Evolutionary conservation across 2,888 invertebrate species (phyloP), one percentile per base, ranked within the genome.

Genomic region (Flexamia atlantica): DNA sequence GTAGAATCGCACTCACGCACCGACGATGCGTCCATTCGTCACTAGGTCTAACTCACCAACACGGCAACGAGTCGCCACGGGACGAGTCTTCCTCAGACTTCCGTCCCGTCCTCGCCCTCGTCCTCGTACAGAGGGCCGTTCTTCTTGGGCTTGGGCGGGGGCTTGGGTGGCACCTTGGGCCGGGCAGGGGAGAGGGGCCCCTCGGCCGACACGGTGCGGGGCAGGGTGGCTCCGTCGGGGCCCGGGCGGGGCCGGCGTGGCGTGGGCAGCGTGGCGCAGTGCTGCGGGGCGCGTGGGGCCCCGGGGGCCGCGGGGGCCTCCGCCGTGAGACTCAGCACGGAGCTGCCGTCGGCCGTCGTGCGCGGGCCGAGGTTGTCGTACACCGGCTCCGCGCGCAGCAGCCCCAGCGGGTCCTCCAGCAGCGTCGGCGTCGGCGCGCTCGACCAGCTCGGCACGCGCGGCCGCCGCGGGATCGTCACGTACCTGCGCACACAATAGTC

Each of bases 71-170:
- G 30, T 40, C 46, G 76, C 76, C 36, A 50, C 50, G 17, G 28
- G n/a, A 68, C 12, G 9, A 82, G 70, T 70, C 72, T 28, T 20
- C 53, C 84, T 84, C 84, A 84, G 70, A 97, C 97, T 92, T 97
- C 97, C 88, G 97, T 97, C 87, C 97, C 97, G 88, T 97, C 96
- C 89, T 97, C 97, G 36, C 96, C 96, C 90, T 97, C 97, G 89
- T 97, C 97, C 89, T 97, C 96, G 89, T 96, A 96, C 86, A 96
- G 90, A 85, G 96, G 96, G 87, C 95, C 95, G 88, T 92, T 94
- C 5, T 94, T 92, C 81, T 92, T 96, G 81, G 96, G 96, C 88
- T 96, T 96, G 36, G 96, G 96, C 14, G 96, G 96, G 72, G 96
- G 96, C 95, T 92, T 0, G 97, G 97, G 17, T 96, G 96, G 84